Evolutionary conservation across 2,797 vertebrate species (phyloP), one percentile per base, ranked within the genome.

Genomic region (Tokudaia tokunoshimensis): DNA sequence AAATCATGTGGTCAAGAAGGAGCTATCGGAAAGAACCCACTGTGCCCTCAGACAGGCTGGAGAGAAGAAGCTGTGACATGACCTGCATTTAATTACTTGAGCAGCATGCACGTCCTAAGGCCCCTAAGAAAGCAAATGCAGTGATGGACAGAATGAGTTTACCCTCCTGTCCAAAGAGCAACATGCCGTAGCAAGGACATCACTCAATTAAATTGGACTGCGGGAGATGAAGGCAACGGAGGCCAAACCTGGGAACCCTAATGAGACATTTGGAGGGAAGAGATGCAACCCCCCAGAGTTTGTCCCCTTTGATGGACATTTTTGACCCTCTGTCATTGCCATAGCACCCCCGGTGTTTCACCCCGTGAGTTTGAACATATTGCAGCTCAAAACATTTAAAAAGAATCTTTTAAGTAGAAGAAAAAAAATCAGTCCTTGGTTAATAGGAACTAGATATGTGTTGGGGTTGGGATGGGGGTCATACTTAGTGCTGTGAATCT

Each of bases 71-170:
- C 94, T 63, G 1, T 0, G 22, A 19, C 0, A 13, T 95, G 90
- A 88, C 97, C 97, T 90, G 94, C 91, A 96, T 98, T 98, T 95
- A 84, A 96, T 97, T 98, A 95, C 76, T 90, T 87, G 95, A 97
- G 88, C 89, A 81, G 57, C n/a, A 2, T 93, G 82, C 2, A 1
- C 47, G 37, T 89, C 76, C 59, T 75, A 72, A 97, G 92, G 80
- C 79, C 70, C 95, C 96, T 80, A 19, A 81, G 94, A 97, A 97
- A 96, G 92, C 96, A 97, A 91, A 92, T 91, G 7, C 95, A 12
- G 0, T 94, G 96, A 98, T 96, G 86, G 97, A 97, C 97, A 98
- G 98, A 97, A 98, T 98, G 98, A 97, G 96, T 98, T 98, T 98
- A 93, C 31, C 8, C 79, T 96, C 93, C 95, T 98, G 98, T 98